Evolutionary conservation across 1,140 invertebrate species (phyloP).

Genomic region (Megalopta genalis): DNA sequence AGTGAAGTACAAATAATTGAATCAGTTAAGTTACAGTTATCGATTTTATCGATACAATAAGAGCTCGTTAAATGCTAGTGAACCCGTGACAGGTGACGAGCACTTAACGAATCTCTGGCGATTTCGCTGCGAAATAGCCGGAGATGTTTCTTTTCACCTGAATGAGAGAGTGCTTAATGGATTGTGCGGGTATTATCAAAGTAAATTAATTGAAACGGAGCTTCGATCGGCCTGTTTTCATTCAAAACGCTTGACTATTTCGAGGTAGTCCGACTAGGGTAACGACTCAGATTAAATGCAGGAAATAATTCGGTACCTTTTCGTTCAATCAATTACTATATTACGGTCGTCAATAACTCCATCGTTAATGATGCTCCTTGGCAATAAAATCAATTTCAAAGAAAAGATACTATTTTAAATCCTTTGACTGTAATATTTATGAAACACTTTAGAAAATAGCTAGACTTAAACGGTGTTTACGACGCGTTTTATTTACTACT

Average conservation of each 20-base stretch:
- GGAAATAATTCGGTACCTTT: no score
- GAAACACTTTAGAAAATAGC: no score
- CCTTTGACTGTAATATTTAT: no score
- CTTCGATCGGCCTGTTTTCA: background rate
- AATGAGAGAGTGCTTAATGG: background rate
- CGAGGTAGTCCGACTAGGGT: background rate
- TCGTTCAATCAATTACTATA: no score
- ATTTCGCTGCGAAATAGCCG: background rate
- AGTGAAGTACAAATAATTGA: background rate
- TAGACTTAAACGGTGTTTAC: no score
- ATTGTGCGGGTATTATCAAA: background rate
- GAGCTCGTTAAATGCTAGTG: background rate
- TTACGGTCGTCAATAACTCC: no score
- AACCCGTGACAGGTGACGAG: background rate
- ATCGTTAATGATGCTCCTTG: no score
- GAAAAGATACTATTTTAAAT: no score
- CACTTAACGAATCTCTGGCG: background rate
- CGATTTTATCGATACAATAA: background rate
- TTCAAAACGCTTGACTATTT: background rate
- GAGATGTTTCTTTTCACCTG: background rate
- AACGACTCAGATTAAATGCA: no score
- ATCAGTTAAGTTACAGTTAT: background rate
- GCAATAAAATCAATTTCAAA: no score
- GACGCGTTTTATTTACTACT: no score
- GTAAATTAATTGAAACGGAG: background rate